phyloP scores from a whole-genome alignment of 2,797 vertebrate species.

The Craterocephalus amniculus region DNA sequence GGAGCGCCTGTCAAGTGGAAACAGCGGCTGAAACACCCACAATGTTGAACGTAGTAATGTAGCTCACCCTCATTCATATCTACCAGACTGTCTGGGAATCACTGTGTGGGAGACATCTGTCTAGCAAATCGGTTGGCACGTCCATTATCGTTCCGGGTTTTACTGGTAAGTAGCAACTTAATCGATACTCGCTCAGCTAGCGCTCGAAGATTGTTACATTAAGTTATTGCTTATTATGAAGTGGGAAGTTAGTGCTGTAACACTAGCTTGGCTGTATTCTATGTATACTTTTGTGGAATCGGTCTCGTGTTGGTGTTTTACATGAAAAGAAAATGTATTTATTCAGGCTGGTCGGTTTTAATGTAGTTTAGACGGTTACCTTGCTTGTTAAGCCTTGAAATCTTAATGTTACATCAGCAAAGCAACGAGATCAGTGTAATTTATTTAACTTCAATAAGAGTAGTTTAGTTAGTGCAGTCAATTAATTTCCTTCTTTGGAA shows the following conservation, averaged over 20 bases:
- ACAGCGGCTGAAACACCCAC: constrained; percentile 16
- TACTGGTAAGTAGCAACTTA: constrained; percentile 51
- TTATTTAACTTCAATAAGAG: not conserved
- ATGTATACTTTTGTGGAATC: not conserved
- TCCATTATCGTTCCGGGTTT: constrained; percentile 7
- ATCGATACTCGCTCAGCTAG: not conserved
- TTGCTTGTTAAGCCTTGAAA: too few species aligned
- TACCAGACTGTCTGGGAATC: not conserved
- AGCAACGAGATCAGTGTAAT: not conserved
- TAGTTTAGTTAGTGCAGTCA: not conserved
- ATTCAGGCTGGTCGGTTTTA: too few species aligned
- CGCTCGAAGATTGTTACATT: not conserved
- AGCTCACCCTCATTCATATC: constrained; percentile 19
- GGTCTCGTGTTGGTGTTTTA: not conserved
- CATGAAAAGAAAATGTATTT: not conserved
- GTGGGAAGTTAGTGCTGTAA: not conserved
- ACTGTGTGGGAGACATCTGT: too few species aligned
- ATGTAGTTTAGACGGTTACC: too few species aligned
- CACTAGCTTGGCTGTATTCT: not conserved
- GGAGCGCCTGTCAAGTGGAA: constrained; percentile 27
- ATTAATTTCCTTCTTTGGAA: too few species aligned
- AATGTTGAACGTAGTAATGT: constrained; percentile 22
- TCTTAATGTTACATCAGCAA: not conserved
- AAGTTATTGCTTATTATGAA: not conserved
- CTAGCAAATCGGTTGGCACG: not conserved